Conservation (phyloP, 2,797 vertebrate species). For the Triplophysa bombifrons region DNA sequence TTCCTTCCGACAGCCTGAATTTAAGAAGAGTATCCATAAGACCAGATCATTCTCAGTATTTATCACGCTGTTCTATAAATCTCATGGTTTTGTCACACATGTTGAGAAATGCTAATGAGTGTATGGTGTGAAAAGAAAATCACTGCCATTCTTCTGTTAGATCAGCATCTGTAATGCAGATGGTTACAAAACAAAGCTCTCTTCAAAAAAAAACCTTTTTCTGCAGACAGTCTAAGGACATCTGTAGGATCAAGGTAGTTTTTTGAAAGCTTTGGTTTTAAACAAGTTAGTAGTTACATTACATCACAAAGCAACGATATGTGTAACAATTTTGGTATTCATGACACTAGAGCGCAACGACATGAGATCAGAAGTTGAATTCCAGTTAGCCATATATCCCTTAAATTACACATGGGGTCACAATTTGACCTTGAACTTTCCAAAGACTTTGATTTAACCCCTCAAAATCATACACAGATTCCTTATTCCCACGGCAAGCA, state of each 20-base stretch:
- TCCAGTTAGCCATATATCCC: neutral
- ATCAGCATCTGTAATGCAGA: constrained; percentile 65
- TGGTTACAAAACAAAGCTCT: constrained; percentile 58
- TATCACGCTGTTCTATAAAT: neutral
- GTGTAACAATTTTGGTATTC: neutral
- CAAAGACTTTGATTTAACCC: neutral
- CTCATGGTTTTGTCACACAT: constrained; percentile 17
- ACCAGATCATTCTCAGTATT: neutral
- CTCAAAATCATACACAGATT: neutral
- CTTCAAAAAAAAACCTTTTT: constrained; percentile 44
- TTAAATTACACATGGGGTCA: constrained; percentile 12
- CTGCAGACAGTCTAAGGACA: constrained; percentile 30
- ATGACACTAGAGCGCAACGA: constrained; percentile 30
- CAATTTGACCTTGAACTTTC: constrained; percentile 29
- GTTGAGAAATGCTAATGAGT: constrained; percentile 45
- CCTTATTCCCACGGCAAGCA: constrained; percentile 1
- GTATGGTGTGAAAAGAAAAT: constrained; percentile 30
- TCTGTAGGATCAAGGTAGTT: constrained; percentile 32
- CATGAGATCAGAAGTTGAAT: constrained; percentile 7
- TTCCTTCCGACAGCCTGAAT: neutral
- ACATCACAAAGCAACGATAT: neutral
- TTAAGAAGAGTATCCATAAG: neutral
- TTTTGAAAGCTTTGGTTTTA: constrained; percentile 6
- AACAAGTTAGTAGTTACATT: neutral
- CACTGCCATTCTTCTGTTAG: constrained; percentile 49